Evolutionary conservation across 1,140 invertebrate species (phyloP), one percentile per base, ranked within the genome.

Genomic region (Carposina sasakii): DNA sequence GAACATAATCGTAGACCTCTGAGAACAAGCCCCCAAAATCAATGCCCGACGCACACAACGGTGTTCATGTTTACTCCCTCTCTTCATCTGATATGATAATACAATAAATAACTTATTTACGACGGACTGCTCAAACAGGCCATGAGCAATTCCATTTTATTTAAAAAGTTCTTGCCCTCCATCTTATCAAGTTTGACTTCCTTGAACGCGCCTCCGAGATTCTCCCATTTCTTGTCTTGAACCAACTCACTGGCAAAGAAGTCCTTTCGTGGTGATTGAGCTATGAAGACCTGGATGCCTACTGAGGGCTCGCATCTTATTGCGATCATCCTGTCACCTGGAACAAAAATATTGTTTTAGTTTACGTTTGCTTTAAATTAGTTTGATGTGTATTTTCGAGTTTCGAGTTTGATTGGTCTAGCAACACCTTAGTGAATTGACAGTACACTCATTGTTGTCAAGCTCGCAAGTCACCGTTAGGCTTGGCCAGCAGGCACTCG

Each of bases 91-190:
- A n/a, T n/a, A n/a, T n/a, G n/a, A n/a, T n/a, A n/a, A 13, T 15
- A 48, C 28, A 5, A 12, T 48, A 36, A 28, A 13, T 31, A 50
- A 31, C 50, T 55, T 41, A 42, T 49, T 65, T 85, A 86, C 13
- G 81, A 85, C 4, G 81, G 79, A 52, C 81, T 86, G 57, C 85
- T 96, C 12, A 97, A 83, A 60, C 94, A 93, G 16, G 96, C 96
- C 96, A 98, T 97, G 3, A 98, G 87, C 52, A 97, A 88, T 88
- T 98, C 97, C 91, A 98, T 96, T 89, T 98, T 98, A 65, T 96
- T 97, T 1, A 98, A 86, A 76, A 98, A 98, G 85, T 97, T 98
- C 67, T 95, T 94, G n/a, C 97, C 97, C 75, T 98, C 96, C 90
- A 99, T 95, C 86, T 96, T 96, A 39, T 98, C 95, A 74, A 97